These are phyloP conservation scores for Amniataba percoides DNA, from an alignment of 2,797 vertebrate genomes.

Conservation along the genomic window DNA sequence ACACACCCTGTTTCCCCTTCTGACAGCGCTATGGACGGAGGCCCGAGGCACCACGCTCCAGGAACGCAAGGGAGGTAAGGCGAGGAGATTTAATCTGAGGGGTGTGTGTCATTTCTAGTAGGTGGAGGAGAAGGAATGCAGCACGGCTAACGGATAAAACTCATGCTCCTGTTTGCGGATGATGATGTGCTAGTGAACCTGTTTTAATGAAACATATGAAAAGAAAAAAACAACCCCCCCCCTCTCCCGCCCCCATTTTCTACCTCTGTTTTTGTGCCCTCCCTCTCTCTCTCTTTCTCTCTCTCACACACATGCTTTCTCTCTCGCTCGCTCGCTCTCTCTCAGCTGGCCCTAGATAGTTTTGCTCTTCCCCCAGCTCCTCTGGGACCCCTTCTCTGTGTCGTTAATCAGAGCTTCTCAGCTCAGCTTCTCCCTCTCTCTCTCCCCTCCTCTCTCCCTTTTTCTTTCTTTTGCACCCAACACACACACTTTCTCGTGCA, in stretches of 20 bases:
- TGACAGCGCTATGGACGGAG: conserved; percentile 76
- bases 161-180: conserved; percentile 53
- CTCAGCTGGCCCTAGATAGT: conserved; percentile 84
- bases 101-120: conserved; percentile 51
- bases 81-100: conserved; percentile 75
- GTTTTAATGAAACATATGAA: conserved; percentile 77
- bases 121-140: conserved; percentile 38
- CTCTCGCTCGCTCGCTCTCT: conserved; percentile 50
- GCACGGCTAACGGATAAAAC: conserved; percentile 48
- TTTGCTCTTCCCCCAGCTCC: conserved; percentile 81
- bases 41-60: conserved; percentile 54
- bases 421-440: conserved; percentile 71
- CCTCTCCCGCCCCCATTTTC: conserved; percentile 45
- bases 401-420: conserved; percentile 86
- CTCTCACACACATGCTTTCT: conserved; percentile 10
- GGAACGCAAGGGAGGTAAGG: conserved; percentile 49
- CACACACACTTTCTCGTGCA: conserved; percentile 36
- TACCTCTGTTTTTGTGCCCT: conserved; percentile 62
- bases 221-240: conserved; percentile 72
- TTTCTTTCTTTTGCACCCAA: conserved; percentile 73
- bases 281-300: conserved; percentile 24
- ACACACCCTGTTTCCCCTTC: conserved; percentile 73
- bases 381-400: conserved; percentile 83
- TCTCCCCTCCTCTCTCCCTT: conserved; percentile 62
- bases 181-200: conserved; percentile 71